These are phyloP conservation scores for Myanophis thanlyinensis DNA, from an alignment of 2,113 vertebrate species.

Conservation along the genomic window DNA sequence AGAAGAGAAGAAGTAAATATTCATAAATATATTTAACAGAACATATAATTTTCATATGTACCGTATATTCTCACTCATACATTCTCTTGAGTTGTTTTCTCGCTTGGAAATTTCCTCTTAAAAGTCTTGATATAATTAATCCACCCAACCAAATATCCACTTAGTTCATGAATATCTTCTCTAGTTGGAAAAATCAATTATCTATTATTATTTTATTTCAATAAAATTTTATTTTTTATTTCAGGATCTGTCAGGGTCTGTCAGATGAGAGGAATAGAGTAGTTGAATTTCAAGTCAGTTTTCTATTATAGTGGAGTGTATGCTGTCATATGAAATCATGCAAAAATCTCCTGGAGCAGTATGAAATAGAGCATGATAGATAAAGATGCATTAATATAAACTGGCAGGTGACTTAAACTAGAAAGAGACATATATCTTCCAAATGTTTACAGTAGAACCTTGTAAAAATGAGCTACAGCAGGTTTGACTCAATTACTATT, in stretches of 20 bases:
- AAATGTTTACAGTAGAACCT: not conserved
- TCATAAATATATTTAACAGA: slow-evolving; percentile 8
- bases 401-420: not conserved
- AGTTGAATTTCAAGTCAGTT: not conserved
- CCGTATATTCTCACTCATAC: not conserved
- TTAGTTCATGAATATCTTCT: not conserved
- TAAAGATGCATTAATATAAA: not conserved
- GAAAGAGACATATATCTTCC: not conserved
- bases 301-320: not conserved
- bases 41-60: not conserved
- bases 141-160: not conserved
- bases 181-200: not conserved
- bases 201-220: not conserved
- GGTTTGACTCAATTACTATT: not conserved
- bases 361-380: not conserved
- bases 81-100: not conserved
- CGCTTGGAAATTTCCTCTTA: not conserved
- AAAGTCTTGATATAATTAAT: not conserved
- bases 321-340: not conserved
- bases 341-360: not conserved
- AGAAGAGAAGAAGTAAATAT: slow-evolving; percentile 19
- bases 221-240: not conserved
- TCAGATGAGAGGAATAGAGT: not conserved
- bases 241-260: not conserved
- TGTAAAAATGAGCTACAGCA: not conserved